These are phyloP conservation scores for Lycaena phlaeas DNA, from an alignment of 2,888 invertebrate species.

Conservation along the genomic window DNA sequence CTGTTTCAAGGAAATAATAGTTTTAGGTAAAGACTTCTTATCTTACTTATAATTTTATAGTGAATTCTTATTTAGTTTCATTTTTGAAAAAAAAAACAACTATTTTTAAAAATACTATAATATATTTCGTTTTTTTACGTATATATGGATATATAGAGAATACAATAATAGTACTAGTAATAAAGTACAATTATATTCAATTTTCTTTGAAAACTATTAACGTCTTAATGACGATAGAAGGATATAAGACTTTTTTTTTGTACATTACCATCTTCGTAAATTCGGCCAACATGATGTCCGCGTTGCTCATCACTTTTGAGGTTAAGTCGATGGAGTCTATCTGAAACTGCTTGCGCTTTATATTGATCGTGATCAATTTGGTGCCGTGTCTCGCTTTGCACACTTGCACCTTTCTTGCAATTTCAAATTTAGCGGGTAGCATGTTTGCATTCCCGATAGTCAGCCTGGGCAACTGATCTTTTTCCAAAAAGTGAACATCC, in stretches of 20 bases:
- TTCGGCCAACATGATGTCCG: conserved; percentile 4
- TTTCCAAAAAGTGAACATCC: neutral
- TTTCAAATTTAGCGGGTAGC: neutral
- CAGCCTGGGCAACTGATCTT: neutral
- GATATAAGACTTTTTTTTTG: neutral
- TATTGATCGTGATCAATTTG: neutral
- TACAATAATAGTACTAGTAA: neutral
- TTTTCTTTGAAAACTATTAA: neutral
- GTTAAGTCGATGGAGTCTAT: neutral
- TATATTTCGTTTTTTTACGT: neutral
- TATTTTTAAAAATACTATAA: neutral
- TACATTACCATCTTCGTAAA: neutral
- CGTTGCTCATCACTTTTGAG: neutral
- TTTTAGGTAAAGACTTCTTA: neutral
- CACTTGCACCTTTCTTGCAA: conserved; percentile 2
- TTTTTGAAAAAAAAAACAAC: neutral
- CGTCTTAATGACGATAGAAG: neutral
- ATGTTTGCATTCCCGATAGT: neutral
- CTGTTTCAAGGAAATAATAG: too few relatives aligned
- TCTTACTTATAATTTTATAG: neutral
- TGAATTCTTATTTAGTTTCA: neutral
- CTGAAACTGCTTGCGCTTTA: neutral
- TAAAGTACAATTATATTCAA: too few relatives aligned
- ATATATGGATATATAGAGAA: neutral
- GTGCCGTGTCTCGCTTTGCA: neutral